Conservation (phyloP, 1,140 invertebrate species). For the Euura lappo region DNA sequence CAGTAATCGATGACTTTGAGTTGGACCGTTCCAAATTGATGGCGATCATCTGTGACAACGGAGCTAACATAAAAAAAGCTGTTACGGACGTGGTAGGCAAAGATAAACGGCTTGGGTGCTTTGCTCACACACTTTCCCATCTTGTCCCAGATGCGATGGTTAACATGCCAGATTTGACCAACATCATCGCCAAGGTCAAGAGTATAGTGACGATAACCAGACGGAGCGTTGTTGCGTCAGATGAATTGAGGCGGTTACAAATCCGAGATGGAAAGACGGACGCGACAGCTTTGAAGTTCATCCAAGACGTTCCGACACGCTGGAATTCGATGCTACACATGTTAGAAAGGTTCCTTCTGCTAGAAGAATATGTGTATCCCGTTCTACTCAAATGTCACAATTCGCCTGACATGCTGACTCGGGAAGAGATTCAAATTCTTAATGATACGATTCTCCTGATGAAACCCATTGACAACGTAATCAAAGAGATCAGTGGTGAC, state of each 20-base stretch:
- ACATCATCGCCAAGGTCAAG: background rate
- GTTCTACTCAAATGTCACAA: slow-evolving; percentile 40
- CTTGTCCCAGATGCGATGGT: background rate
- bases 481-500: slow-evolving; percentile 49
- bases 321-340: slow-evolving; percentile 12
- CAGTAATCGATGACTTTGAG: slow-evolving; percentile 37
- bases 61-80: slow-evolving; percentile 48
- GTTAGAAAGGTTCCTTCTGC: too few species aligned
- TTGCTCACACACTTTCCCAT: slow-evolving; percentile 9
- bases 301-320: background rate
- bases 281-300: background rate
- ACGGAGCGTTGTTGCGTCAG: background rate
- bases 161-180: background rate
- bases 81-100: slow-evolving; percentile 41
- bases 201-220: background rate
- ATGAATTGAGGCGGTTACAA: background rate
- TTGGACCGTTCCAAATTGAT: slow-evolving; percentile 38
- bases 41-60: slow-evolving; percentile 43
- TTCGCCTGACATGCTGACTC: slow-evolving; percentile 14
- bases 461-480: slow-evolving; percentile 47
- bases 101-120: slow-evolving; percentile 35
- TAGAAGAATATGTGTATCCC: slow-evolving; percentile 37
- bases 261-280: background rate
- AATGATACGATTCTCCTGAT: slow-evolving; percentile 40
- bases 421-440: slow-evolving; percentile 38